Conservation (phyloP, 2,888 invertebrate genomes). For the Holacanthella duospinosa region DNA sequence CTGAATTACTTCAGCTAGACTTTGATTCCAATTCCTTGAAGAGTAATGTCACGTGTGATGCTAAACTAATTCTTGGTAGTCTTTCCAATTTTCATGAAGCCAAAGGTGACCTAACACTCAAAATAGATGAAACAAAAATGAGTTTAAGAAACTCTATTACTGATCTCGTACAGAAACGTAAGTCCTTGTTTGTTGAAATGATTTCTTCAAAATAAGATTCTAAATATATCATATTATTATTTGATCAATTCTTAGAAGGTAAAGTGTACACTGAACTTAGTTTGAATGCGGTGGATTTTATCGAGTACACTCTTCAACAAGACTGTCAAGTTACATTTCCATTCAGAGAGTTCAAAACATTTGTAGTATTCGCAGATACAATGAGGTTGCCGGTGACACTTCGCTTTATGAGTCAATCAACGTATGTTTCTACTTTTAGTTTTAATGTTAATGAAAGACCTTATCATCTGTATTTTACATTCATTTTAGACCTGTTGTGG, state of each 20-base stretch:
- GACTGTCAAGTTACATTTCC: conserved; percentile 27
- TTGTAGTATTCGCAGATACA: conserved; percentile 26
- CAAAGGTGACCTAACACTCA: conserved; percentile 27
- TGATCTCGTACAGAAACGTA: conserved; percentile 29
- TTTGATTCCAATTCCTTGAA: conserved; percentile 15
- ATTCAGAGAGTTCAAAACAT: conserved; percentile 30
- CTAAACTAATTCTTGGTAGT: conserved; percentile 22
- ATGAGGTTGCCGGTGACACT: conserved; percentile 25
- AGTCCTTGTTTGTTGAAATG: neutral
- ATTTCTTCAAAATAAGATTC: neutral
- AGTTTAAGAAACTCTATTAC: conserved; percentile 24
- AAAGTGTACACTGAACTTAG: conserved; percentile 31
- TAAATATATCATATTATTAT: conserved; percentile 7
- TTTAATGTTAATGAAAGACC: neutral
- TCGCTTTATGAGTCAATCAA: conserved; percentile 18
- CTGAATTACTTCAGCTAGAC: conserved; percentile 19
- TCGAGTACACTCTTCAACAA: conserved; percentile 17
- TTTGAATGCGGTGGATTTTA: conserved; percentile 28
- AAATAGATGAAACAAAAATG: conserved; percentile 19
- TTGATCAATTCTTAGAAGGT: conserved; percentile 21
- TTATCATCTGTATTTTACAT: too few species aligned
- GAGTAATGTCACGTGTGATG: conserved; percentile 22
- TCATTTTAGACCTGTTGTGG: conserved; percentile 8
- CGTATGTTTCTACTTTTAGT: conserved; percentile 22
- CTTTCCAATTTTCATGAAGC: conserved; percentile 26